Evolutionary conservation across 2,797 vertebrate genomes (phyloP), one percentile per base, ranked within the genome.

Genomic region (Paratrypauchen microcephalus): DNA sequence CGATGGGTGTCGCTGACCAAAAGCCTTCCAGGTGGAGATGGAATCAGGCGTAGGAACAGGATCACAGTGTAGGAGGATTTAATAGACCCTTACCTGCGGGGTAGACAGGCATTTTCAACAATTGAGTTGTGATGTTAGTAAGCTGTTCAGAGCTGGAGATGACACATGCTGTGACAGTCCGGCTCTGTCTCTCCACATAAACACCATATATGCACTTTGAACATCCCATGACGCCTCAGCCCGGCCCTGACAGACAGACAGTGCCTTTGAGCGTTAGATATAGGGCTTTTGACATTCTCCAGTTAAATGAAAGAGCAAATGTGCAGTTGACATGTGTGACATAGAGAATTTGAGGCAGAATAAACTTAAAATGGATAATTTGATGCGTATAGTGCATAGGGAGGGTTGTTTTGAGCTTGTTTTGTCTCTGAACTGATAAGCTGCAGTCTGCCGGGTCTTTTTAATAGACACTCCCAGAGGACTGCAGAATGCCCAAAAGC

Each of bases 51-150:
- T 84, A 87, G 88, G 84, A 87, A 84, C 84, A 74, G 80, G 84
- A 87, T 86, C 85, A 81, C 79, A 82, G 85, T 87, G 90, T 88
- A 85, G 87, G 86, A 84, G 87, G 86, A 88, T 87, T 88, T 90
- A 91, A 91, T 87, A 86, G 84, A 83, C 86, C 83, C 87, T 88
- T 88, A 91, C 92, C 92, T 86, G 83, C 79, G 77, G 92, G 91
- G 84, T 87, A 80, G 83, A 86, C 84, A 88, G 83, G 72, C 85
- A 82, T 93, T 91, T 91, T 88, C 83, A 87, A 87, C 81, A 88
- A 90, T 86, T 91, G 89, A 92, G 87, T 88, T 82, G 84, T 89
- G 86, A 89, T 90, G 88, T 90, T 89, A 69, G 85, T 84, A 86
- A 75, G 83, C 86, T 90, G 83, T 89, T 86, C 75, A 82, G 83